These are phyloP conservation scores for Patiria pectinifera DNA, from an alignment of 53 echinoderm and acorn worm species.

Conservation along the genomic window DNA sequence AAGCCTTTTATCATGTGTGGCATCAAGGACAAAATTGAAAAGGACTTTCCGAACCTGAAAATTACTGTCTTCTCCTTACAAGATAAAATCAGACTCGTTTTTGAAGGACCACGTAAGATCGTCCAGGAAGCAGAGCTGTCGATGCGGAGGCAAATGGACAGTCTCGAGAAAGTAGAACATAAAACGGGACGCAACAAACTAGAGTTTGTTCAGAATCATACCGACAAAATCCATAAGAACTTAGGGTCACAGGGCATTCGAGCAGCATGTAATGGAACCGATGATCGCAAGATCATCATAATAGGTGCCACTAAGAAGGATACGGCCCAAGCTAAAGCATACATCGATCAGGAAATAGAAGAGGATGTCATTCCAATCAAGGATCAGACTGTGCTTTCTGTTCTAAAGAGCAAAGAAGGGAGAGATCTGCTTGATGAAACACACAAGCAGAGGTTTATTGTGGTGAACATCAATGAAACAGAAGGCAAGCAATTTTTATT, in stretches of 20 bases:
- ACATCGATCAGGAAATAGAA: slow-evolving; percentile 33
- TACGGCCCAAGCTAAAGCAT: slow-evolving; percentile 20
- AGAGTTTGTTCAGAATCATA: background rate
- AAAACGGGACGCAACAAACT: slow-evolving; percentile 19
- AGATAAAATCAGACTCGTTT: slow-evolving; percentile 2
- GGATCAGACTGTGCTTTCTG: background rate
- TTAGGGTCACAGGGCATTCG: slow-evolving; percentile 28
- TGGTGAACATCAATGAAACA: background rate
- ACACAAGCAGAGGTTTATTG: slow-evolving; percentile 50
- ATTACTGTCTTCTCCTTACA: background rate
- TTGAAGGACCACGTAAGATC: slow-evolving; percentile 46
- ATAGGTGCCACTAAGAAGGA: slow-evolving; percentile 16
- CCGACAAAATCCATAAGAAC: slow-evolving; percentile 61
- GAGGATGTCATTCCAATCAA: slow-evolving; percentile 21
- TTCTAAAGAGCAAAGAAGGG: slow-evolving; percentile 19
- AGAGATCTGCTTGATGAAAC: slow-evolving; percentile 8
- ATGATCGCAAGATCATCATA: slow-evolving; percentile 24
- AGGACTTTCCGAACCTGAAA: slow-evolving; percentile 35
- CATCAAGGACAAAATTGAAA: background rate
- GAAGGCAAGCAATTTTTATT: background rate
- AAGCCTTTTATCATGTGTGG: background rate
- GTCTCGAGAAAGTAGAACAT: background rate
- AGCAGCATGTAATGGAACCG: slow-evolving; percentile 32
- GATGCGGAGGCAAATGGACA: slow-evolving; percentile 22
- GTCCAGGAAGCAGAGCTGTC: slow-evolving; percentile 33